Percentiles rank a stretch among this genome's conserved stretches.
Evolutionary conservation across 2,113 vertebrate species (phyloP).

Genomic region (Xiphophorus couchianus): DNA sequence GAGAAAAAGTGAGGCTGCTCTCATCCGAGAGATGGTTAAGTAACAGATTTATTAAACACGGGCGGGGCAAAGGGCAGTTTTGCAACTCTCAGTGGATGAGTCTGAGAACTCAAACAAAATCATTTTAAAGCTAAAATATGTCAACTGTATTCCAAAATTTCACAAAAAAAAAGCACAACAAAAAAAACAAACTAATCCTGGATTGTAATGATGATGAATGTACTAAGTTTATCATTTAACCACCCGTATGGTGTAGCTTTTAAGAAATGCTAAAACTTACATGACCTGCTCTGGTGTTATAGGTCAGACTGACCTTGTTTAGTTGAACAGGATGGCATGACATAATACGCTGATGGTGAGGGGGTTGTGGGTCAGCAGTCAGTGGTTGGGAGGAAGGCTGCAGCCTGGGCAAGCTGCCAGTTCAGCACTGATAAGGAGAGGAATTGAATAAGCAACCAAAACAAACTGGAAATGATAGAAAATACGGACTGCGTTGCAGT

Average conservation of each 20-base stretch:
- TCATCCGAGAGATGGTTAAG: neutral
- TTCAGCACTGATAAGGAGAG: neutral
- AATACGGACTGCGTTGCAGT: neutral
- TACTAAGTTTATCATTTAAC: neutral
- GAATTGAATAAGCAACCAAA: neutral
- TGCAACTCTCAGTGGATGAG: neutral
- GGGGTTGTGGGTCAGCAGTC: no score
- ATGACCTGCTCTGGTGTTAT: neutral
- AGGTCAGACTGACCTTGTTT: neutral
- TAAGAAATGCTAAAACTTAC: neutral
- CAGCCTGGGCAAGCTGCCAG: neutral
- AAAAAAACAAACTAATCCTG: neutral
- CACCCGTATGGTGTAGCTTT: neutral
- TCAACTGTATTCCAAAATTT: neutral
- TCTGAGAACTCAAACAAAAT: neutral
- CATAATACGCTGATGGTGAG: neutral
- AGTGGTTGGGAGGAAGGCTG: no score
- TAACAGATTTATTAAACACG: neutral
- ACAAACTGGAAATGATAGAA: neutral
- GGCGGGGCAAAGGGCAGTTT: neutral
- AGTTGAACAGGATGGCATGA: neutral
- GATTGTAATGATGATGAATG: neutral
- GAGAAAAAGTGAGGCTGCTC: neutral
- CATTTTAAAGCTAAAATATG: neutral
- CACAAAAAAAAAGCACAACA: no score